Conservation (phyloP, 2,888 invertebrate species). For the Phortica magna region DNA sequence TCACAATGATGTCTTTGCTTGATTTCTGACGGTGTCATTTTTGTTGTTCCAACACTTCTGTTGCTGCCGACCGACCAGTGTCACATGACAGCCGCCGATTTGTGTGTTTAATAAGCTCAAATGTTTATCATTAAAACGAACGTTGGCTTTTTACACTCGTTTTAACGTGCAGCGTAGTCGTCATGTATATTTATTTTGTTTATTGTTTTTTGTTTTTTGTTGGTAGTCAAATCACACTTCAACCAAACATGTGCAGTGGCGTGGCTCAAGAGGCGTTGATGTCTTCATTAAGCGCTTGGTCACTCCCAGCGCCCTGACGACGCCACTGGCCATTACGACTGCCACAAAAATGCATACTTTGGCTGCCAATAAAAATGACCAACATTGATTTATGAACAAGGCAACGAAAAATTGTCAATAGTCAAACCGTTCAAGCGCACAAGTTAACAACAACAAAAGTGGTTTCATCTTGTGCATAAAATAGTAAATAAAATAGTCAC, state of each 20-base stretch:
- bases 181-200: constrained; percentile 8
- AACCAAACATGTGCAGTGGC: not conserved
- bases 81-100: constrained; percentile 62
- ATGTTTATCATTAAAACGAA: constrained; percentile 33
- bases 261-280: constrained; percentile 15
- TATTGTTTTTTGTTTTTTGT: not conserved
- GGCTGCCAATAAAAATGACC: constrained; percentile 65
- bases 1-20: not conserved
- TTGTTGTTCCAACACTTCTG: constrained; percentile 44
- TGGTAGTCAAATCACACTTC: not conserved
- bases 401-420: constrained; percentile 67
- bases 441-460: constrained; percentile 38
- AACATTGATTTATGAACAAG: constrained; percentile 72
- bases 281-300: too few relatives aligned
- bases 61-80: constrained; percentile 43
- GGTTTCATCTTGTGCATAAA: constrained; percentile 14
- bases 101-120: constrained; percentile 62
- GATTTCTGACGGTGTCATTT: constrained; percentile 7
- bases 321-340: constrained; percentile 46
- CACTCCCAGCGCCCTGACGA: not conserved
- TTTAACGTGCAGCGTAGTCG: not conserved
- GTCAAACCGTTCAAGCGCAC: constrained; percentile 40
- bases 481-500: constrained; percentile 35
- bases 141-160: not conserved
- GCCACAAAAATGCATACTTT: constrained; percentile 56